phyloP scores from a whole-genome alignment of 2,797 vertebrate species.

The Spizella passerina region DNA sequence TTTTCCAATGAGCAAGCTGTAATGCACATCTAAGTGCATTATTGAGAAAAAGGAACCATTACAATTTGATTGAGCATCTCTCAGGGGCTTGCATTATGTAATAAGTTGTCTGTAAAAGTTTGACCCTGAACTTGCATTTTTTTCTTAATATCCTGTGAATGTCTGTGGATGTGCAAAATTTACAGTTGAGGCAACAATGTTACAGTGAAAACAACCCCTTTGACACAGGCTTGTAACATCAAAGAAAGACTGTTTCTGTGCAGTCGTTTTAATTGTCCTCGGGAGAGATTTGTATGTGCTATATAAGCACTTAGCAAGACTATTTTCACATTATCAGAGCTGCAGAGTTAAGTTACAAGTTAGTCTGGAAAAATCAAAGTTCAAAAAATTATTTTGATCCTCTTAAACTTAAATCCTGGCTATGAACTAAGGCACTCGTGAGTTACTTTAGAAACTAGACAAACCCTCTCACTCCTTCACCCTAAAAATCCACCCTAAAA shows the following conservation, averaged over 20 bases:
- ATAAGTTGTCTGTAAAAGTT: neutral
- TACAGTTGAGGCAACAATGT: neutral
- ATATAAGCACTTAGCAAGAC: neutral
- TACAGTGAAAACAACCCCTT: neutral
- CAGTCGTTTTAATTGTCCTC: neutral
- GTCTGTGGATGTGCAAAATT: neutral
- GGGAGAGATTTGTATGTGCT: neutral
- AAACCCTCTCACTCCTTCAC: neutral
- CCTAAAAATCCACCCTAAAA: no score
- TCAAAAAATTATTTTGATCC: neutral
- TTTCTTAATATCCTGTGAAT: neutral
- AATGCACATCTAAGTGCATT: neutral
- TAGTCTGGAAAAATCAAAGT: neutral
- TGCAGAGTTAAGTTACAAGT: neutral
- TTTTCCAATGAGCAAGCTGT: neutral
- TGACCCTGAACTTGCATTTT: neutral
- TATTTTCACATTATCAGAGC: neutral
- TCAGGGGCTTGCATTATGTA: neutral
- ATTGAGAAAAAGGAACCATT: neutral
- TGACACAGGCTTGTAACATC: neutral
- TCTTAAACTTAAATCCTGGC: neutral
- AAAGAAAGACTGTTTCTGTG: neutral
- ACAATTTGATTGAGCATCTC: neutral
- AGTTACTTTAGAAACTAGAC: neutral
- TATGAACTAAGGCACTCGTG: neutral